Percentiles rank a stretch among this genome's conserved stretches.
phyloP scores from a whole-genome alignment of 2,113 vertebrate species.

The Sander lucioperca region DNA sequence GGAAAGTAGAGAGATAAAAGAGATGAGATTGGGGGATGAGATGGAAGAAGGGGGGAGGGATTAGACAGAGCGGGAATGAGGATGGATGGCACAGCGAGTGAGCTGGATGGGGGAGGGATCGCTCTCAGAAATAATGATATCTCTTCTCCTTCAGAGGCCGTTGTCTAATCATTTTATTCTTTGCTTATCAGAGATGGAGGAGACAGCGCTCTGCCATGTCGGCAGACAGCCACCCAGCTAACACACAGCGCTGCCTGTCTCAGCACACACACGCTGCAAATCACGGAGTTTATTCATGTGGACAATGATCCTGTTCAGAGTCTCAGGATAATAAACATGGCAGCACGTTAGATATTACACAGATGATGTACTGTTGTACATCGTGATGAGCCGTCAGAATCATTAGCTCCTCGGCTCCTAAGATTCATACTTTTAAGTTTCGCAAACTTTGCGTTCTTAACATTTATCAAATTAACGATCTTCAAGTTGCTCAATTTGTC shows the following conservation, averaged over 20 bases:
- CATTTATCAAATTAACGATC: no score
- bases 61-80: conserved; percentile 56
- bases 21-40: conserved; percentile 63
- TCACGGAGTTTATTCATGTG: conserved; percentile 24
- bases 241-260: neutral
- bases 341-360: neutral
- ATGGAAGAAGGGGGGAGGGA: conserved; percentile 42
- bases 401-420: no score
- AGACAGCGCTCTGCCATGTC: conserved; percentile 34
- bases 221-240: conserved; percentile 23
- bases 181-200: conserved; percentile 40
- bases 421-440: no score
- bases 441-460: no score
- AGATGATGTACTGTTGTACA: neutral
- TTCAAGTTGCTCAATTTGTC: no score
- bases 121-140: conserved; percentile 59
- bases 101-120: conserved; percentile 7
- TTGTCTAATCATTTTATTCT: conserved; percentile 60
- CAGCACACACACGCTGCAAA: neutral
- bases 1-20: conserved; percentile 59
- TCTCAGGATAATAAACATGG: neutral
- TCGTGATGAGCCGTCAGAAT: no score
- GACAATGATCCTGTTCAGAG: conserved; percentile 22
- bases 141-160: conserved; percentile 53
- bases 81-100: conserved; percentile 51